Conservation (phyloP, 1,140 invertebrate species). For the Marisa cornuarietis region DNA sequence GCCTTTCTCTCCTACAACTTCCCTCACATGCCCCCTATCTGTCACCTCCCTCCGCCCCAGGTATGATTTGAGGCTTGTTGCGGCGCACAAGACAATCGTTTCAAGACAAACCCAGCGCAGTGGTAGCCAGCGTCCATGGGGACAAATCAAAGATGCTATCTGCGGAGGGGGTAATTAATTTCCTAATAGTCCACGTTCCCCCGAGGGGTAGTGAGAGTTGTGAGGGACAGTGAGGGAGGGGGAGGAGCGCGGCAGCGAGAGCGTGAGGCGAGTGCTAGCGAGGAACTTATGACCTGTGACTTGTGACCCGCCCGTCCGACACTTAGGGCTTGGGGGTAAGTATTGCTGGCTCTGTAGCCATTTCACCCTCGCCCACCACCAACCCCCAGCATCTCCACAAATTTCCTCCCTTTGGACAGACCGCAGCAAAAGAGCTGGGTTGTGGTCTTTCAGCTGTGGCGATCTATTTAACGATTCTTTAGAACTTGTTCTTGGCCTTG, state of each 20-base stretch:
- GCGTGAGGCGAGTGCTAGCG: neutral
- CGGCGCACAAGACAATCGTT: neutral
- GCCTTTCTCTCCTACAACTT: neutral
- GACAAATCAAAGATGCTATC: conserved; percentile 18
- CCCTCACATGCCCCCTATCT: neutral
- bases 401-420: too few species aligned
- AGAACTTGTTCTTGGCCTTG: too few species aligned
- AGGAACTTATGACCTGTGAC: neutral
- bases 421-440: too few species aligned
- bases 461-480: too few species aligned
- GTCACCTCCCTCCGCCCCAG: neutral
- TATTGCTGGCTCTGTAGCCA: neutral
- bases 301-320: neutral
- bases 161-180: conserved; percentile 8
- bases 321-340: too few species aligned
- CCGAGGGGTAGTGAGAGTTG: neutral
- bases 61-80: neutral
- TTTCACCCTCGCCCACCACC: too few species aligned
- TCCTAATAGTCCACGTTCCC: conserved; percentile 6
- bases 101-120: neutral
- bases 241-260: neutral
- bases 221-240: neutral
- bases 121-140: neutral
- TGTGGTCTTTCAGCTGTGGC: too few species aligned
- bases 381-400: too few species aligned